Evolutionary conservation across 1,140 invertebrate species (phyloP).

Genomic region (Trypoxylus dichotomus): DNA sequence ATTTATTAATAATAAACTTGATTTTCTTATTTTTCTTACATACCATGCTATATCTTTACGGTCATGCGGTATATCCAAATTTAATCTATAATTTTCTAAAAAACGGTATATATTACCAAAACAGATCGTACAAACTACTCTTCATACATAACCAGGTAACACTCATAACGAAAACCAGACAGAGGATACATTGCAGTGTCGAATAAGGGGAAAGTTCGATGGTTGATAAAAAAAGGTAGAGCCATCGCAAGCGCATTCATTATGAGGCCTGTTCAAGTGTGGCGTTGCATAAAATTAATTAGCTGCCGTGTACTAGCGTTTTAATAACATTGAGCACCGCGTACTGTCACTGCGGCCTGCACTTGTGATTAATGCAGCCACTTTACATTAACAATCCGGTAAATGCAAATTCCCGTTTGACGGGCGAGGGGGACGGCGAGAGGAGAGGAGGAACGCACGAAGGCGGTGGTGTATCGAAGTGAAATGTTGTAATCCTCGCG

Average conservation of each 20-base stretch:
- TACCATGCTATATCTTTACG: too few species aligned
- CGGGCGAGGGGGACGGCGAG: slow-evolving; percentile 26
- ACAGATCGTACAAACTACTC: too few species aligned
- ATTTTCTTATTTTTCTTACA: too few species aligned
- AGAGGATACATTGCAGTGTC: not conserved
- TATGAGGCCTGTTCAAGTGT: slow-evolving; percentile 49
- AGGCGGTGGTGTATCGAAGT: not conserved
- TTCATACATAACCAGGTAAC: too few species aligned
- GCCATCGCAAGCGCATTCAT: slow-evolving; percentile 46
- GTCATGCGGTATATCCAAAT: too few species aligned
- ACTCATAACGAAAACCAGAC: too few species aligned
- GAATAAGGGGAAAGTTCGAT: not conserved
- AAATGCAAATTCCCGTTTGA: slow-evolving; percentile 41
- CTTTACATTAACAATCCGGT: slow-evolving; percentile 52
- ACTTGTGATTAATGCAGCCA: slow-evolving; percentile 52
- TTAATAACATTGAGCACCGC: slow-evolving; percentile 50
- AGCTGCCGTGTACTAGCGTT: slow-evolving; percentile 50
- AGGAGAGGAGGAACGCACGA: not conserved
- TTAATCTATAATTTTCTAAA: too few species aligned
- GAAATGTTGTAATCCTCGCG: not conserved
- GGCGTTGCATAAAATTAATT: slow-evolving; percentile 52
- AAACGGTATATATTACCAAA: too few species aligned
- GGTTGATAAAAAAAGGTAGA: slow-evolving; percentile 35
- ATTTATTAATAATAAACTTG: too few species aligned
- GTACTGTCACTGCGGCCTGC: slow-evolving; percentile 49